Evolutionary conservation across 2,888 invertebrate species (phyloP).

Genomic region (Acrobasis repandana): DNA sequence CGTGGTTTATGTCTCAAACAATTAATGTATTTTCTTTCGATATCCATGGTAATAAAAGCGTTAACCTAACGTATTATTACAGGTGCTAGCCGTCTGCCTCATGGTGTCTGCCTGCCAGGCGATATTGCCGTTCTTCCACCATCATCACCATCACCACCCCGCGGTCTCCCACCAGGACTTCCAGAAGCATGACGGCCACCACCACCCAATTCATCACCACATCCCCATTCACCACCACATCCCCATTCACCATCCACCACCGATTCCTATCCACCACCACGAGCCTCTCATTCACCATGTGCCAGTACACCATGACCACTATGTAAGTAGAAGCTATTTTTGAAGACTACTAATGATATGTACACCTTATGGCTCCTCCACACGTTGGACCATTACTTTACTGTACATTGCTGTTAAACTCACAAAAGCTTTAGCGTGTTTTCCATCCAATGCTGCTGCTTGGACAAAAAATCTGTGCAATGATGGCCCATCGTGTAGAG

Average conservation of each 20-base stretch:
- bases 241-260: conserved; percentile 35
- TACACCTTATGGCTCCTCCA: too few relatives aligned
- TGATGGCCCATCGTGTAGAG: too few relatives aligned
- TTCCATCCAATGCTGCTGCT: too few relatives aligned
- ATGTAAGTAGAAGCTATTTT: conserved; percentile 58
- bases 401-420: too few relatives aligned
- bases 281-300: conserved; percentile 39
- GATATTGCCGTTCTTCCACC: conserved; percentile 63
- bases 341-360: too few relatives aligned
- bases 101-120: conserved; percentile 66
- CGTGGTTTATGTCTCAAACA: too few relatives aligned
- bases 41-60: not conserved
- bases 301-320: conserved; percentile 61
- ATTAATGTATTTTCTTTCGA: too few relatives aligned
- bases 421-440: too few relatives aligned
- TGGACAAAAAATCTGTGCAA: too few relatives aligned
- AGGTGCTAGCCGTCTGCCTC: conserved; percentile 58
- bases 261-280: conserved; percentile 36
- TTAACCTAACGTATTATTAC: conserved; percentile 28
- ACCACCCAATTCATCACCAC: conserved; percentile 54
- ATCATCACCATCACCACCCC: conserved; percentile 62
- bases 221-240: conserved; percentile 51
- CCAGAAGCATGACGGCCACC: conserved; percentile 66
- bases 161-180: conserved; percentile 73
- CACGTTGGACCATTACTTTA: too few relatives aligned